A percentile compares a stretch with the other conserved stretches of the same genome.
These are phyloP conservation scores for Callopanchax toddi DNA, from an alignment of 2,113 vertebrate genomes.

Conservation along the genomic window DNA sequence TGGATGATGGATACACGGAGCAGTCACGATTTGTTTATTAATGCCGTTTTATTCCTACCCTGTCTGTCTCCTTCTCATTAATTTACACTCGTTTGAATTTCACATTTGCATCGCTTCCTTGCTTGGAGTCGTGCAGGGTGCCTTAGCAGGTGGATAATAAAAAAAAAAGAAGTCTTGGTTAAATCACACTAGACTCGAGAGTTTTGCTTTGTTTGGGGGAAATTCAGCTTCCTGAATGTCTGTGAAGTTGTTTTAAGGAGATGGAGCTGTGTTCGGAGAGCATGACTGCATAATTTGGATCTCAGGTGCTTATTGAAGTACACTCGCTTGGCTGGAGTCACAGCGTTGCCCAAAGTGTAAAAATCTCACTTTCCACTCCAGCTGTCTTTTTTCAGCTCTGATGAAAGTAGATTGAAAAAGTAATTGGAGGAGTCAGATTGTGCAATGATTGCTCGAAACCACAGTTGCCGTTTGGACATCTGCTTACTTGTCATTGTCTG, in stretches of 20 bases:
- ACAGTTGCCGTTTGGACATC: constrained; percentile 60
- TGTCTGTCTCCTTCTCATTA: constrained; percentile 3
- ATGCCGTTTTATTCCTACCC: constrained; percentile 36
- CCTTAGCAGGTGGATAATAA: constrained; percentile 28
- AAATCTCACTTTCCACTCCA: constrained; percentile 43
- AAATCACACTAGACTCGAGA: constrained; percentile 26
- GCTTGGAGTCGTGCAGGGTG: constrained; percentile 38
- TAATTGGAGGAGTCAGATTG: constrained; percentile 51
- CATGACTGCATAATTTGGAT: constrained; percentile 32
- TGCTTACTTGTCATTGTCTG: constrained; percentile 55
- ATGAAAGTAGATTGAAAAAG: constrained; percentile 51
- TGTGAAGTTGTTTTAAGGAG: constrained; percentile 39
- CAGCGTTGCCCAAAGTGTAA: constrained; percentile 30
- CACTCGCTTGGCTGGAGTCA: constrained; percentile 32
- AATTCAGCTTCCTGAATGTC: constrained; percentile 28
- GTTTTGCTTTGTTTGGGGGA: constrained; percentile 36
- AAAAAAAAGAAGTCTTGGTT: constrained; percentile 7
- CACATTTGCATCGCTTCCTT: constrained; percentile 7
- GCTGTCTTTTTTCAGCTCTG: constrained; percentile 52
- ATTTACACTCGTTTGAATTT: constrained; percentile 20
- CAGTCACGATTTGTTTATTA: constrained; percentile 64
- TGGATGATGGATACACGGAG: constrained; percentile 42
- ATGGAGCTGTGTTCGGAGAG: constrained; percentile 20
- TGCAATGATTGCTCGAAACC: constrained; percentile 52
- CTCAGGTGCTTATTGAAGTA: constrained; percentile 46